Evolutionary conservation across 2,797 vertebrate genomes (phyloP), one percentile per base, ranked within the genome.

Genomic region (Enteromius radiatus): DNA sequence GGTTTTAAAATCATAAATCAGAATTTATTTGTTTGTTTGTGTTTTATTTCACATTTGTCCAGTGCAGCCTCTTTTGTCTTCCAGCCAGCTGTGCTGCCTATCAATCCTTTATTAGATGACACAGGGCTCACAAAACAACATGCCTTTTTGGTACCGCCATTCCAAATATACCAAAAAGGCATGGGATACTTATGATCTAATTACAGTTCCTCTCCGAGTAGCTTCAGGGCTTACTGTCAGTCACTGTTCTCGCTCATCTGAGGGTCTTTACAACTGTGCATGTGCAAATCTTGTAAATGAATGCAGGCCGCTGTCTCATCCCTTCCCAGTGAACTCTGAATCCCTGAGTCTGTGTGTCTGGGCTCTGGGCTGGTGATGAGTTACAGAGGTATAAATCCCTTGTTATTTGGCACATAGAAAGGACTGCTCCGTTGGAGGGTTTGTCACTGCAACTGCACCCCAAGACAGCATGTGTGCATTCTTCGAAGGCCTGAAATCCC

Each of bases 401-500:
- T 38, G 49, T 69, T 82, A 61, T 77, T 83, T 82, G 80, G 76
- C 52, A 76, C 38, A 43, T 26, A 38, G 78, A 74, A 31, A 45
- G 45, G 74, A 78, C 49, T n/a, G 41, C 84, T 85, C 61, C 77
- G 41, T 47, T 82, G 81, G 84, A 76, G 68, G 81, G 78, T 76
- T 69, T 47, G 82, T 85, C 78, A 80, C 81, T 23, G 83, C 69
- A 68, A 82, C 76, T 31, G 43, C 76, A 76, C 81, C 74, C 68
- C 67, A 84, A 69, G 80, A 77, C 82, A 84, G 76, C 76, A 68
- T 83, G 41, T 81, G 87, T 80, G 70, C 85, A 86, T 90, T 86
- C 81, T 83, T 86, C n/a, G 63, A 84, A 84, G 83, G 67, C 67
- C 64, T 89, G 84, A 85, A 88, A 86, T 86, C 88, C 79, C 84